Percentiles rank a stretch among this genome's conserved stretches.
These are phyloP conservation scores for Pollachius pollachius DNA, from an alignment of 2,113 vertebrate genomes.

Conservation along the genomic window DNA sequence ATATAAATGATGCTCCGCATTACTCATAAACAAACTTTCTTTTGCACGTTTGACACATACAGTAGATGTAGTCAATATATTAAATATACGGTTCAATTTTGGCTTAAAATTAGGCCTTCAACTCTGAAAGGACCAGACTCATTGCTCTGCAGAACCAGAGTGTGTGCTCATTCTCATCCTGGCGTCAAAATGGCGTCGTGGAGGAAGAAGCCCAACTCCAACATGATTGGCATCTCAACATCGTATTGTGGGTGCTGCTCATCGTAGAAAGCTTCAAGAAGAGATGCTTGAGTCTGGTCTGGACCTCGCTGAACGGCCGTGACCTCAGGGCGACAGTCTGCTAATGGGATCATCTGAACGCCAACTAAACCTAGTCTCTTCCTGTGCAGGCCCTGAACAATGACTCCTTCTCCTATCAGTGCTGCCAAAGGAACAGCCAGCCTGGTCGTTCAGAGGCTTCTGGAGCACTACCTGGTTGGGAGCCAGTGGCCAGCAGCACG, in stretches of 20 bases:
- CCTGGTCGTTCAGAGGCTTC: constrained; percentile 91
- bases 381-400: constrained; percentile 76
- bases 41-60: constrained; percentile 80
- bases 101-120: constrained; percentile 87
- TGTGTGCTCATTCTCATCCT: constrained; percentile 70
- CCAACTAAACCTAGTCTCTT: constrained; percentile 71
- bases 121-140: constrained; percentile 83
- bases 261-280: constrained; percentile 29
- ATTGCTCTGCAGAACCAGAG: constrained; percentile 83
- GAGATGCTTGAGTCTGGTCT: constrained; percentile 30
- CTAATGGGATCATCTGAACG: constrained; percentile 86
- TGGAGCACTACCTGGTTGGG: constrained; percentile 86
- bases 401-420: constrained; percentile 78
- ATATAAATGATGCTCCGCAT: constrained; percentile 76
- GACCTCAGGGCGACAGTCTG: constrained; percentile 82
- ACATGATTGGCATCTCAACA: not conserved
- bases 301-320: constrained; percentile 80
- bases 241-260: too few species aligned
- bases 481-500: constrained; percentile 71
- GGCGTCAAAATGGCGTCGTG: constrained; percentile 48
- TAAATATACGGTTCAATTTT: constrained; percentile 83
- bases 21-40: constrained; percentile 72
- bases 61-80: constrained; percentile 83
- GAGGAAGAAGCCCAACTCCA: constrained; percentile 10
- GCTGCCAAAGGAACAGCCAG: constrained; percentile 81